Evolutionary conservation across 1,140 invertebrate genomes (phyloP), one percentile per base, ranked within the genome.

Genomic region (Drosophila pectinifera): DNA sequence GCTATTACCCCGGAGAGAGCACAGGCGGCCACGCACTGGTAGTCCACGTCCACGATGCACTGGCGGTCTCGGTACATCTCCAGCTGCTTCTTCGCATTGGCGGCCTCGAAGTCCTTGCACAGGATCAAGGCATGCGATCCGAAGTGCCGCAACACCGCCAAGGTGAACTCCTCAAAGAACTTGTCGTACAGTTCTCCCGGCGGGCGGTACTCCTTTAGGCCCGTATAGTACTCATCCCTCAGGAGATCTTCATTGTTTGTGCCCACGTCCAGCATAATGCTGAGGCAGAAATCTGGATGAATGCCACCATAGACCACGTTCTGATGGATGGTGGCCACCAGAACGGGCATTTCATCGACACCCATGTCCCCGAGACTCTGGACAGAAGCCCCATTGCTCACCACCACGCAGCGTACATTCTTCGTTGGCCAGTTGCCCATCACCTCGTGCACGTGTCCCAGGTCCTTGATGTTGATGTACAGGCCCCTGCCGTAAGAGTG

Each of bases 381-480:
- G 90, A 99, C 98, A 41, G 97, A 94, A 90, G 99, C 98, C 3
- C 98, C 98, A 91, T 99, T 98, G 1, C 98, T 99, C 0, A 99
- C 98, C 10, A 98, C 96, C 77, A 99, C 95, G 1, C 97, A 98
- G 78, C 97, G 94, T 0, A 98, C 96, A 0, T 14, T 0, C 11
- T 95, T 93, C 85, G 97, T 96, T 0, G 98, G 98, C 97, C 97
- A 98, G 88, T 92, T 92, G 45, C 94, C 95, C 1, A 98, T 86
- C 5, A 98, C 94, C 36, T 97, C 95, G 82, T 96, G 97, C 5
- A 98, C 93, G 92, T 99, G 97, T 7, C 97, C 98, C 80, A 96
- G 96, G 91, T 99, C 99, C 92, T 99, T 96, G 51, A 99, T 98
- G 18, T 97, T 98, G 75, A 99, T 96, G 88, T 98, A 99, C n/a